These are phyloP conservation scores for Rhabdophis nuchalis DNA, from an alignment of 2,797 vertebrate genomes.

Conservation along the genomic window DNA sequence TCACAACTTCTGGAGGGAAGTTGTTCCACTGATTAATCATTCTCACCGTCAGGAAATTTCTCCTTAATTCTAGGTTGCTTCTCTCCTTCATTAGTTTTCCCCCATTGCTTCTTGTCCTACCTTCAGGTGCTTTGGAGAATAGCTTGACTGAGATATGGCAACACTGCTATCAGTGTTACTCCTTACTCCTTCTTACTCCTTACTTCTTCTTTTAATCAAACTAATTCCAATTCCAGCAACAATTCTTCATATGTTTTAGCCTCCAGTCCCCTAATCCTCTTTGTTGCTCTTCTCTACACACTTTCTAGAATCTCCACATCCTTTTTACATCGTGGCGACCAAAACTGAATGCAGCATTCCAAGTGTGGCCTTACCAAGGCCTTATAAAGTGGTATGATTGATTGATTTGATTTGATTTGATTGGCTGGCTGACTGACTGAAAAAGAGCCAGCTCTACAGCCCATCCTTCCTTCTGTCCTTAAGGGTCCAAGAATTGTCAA, in stretches of 20 bases:
- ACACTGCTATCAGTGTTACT: neutral
- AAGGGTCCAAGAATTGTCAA: neutral
- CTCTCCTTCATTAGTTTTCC: neutral
- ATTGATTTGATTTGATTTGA: too few relatives aligned
- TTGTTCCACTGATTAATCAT: neutral
- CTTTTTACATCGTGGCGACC: too few relatives aligned
- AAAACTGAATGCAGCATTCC: too few relatives aligned
- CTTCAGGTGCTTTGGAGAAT: neutral
- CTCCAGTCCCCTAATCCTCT: too few relatives aligned
- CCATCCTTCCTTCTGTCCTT: neutral
- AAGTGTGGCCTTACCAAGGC: too few relatives aligned
- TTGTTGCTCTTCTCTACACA: too few relatives aligned
- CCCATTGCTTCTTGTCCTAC: neutral
- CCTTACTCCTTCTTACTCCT: neutral
- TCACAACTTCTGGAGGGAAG: too few relatives aligned
- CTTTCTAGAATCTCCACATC: too few relatives aligned
- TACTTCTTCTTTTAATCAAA: too few relatives aligned
- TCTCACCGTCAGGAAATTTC: neutral
- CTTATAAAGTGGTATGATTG: too few relatives aligned
- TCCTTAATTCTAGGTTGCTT: neutral
- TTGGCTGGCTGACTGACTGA: neutral
- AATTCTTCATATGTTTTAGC: too few relatives aligned
- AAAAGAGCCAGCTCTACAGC: neutral
- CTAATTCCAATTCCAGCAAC: too few relatives aligned
- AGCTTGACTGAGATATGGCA: neutral